These are phyloP conservation scores for Microplitis demolitor DNA, from an alignment of 1,140 invertebrate species.

Conservation along the genomic window DNA sequence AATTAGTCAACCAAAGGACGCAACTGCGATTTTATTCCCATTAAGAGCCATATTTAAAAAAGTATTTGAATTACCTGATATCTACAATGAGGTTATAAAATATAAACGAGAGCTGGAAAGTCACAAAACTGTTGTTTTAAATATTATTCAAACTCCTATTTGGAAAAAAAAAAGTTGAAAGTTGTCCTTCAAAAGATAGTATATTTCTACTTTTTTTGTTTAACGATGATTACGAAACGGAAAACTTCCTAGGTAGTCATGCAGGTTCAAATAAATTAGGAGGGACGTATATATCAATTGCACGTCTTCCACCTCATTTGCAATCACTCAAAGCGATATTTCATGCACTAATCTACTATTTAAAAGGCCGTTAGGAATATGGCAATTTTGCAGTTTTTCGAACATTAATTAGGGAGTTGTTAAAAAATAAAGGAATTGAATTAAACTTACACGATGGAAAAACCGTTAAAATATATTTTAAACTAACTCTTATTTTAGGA, in stretches of 20 bases:
- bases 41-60: constrained; percentile 15
- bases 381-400: constrained; percentile 29
- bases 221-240: constrained; percentile 38
- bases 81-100: not conserved
- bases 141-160: constrained; percentile 28
- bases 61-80: constrained; percentile 18
- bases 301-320: constrained; percentile 29
- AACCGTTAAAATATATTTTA: constrained; percentile 18
- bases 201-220: constrained; percentile 33
- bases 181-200: constrained; percentile 5
- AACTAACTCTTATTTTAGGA: not conserved
- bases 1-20: not conserved
- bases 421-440: constrained; percentile 27
- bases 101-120: constrained; percentile 23
- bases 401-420: constrained; percentile 31
- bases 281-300: constrained; percentile 30
- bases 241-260: constrained; percentile 35
- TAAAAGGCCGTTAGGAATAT: constrained; percentile 30
- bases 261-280: constrained; percentile 32
- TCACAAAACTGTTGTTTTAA: constrained; percentile 13
- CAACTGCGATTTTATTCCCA: constrained; percentile 14
- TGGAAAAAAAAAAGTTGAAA: constrained; percentile 21
- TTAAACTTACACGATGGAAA: constrained; percentile 18
- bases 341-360: constrained; percentile 30
- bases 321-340: constrained; percentile 30